phyloP scores from a whole-genome alignment of 2,113 vertebrate species.

The Triplophysa siluroides region DNA sequence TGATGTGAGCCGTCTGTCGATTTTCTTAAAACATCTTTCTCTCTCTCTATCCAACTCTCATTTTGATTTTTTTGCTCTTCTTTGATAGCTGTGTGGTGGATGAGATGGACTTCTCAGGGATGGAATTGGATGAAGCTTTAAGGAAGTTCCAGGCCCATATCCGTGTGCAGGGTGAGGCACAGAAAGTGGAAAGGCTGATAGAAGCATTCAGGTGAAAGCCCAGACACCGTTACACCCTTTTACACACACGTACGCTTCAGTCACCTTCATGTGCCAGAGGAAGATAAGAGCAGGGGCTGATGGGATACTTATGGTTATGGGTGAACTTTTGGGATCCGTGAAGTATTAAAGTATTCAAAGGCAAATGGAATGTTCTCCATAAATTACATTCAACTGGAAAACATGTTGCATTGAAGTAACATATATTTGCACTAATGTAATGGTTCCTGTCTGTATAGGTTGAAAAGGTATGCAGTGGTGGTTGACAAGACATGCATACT shows the following conservation, averaged over 20 bases:
- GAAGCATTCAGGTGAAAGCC: conserved; percentile 91
- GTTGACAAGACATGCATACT: too few species aligned
- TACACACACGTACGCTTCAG: conserved; percentile 14
- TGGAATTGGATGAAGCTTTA: conserved; percentile 97
- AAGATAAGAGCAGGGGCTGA: conserved; percentile 20
- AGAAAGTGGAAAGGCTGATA: conserved; percentile 96
- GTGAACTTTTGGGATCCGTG: background rate
- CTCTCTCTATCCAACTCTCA: conserved; percentile 18
- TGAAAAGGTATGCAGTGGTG: too few species aligned
- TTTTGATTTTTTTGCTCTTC: conserved; percentile 19
- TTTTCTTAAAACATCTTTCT: background rate
- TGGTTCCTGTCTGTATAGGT: background rate
- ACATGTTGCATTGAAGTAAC: background rate
- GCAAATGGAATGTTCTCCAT: background rate
- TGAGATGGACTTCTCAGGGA: conserved; percentile 97
- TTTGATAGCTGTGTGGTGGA: conserved; percentile 90
- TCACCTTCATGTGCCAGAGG: conserved; percentile 17
- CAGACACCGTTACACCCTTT: conserved; percentile 1
- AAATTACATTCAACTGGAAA: background rate
- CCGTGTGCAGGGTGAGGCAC: conserved; percentile 95
- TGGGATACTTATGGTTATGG: conserved; percentile 23
- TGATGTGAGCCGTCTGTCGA: conserved; percentile 8
- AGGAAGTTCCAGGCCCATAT: conserved; percentile 98
- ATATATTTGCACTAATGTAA: background rate
- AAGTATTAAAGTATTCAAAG: background rate